These are phyloP conservation scores for Morone chrysops DNA, from an alignment of 2,113 vertebrate genomes.

Conservation along the genomic window DNA sequence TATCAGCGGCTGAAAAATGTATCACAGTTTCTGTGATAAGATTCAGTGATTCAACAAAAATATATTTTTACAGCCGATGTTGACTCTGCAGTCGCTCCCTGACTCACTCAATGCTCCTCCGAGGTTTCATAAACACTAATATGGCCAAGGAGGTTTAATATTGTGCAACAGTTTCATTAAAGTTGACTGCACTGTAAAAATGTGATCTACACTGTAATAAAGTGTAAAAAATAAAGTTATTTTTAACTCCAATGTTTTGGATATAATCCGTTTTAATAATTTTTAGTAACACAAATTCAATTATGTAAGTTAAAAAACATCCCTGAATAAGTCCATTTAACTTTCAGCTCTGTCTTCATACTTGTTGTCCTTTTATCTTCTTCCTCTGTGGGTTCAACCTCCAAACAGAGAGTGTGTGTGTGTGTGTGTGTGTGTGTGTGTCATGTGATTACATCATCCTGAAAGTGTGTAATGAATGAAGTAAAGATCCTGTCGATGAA, in stretches of 20 bases:
- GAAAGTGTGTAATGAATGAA: background rate
- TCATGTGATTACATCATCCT: background rate
- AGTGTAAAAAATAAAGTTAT: too few relatives aligned
- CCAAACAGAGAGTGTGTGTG: background rate
- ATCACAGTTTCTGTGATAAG: slow-evolving; percentile 37
- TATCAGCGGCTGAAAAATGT: slow-evolving; percentile 7
- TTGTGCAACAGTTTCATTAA: background rate
- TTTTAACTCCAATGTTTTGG: too few relatives aligned
- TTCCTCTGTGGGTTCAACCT: background rate
- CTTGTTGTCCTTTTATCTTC: background rate
- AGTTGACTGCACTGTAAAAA: background rate
- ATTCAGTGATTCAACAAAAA: slow-evolving; percentile 1
- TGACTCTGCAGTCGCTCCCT: background rate
- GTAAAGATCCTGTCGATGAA: background rate
- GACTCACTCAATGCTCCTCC: background rate
- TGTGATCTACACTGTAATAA: too few relatives aligned
- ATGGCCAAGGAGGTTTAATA: background rate
- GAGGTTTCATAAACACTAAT: background rate
- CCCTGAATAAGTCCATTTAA: too few relatives aligned
- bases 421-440: slow-evolving; percentile 3
- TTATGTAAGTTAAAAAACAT: too few relatives aligned
- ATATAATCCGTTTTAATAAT: too few relatives aligned
- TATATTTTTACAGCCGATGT: background rate
- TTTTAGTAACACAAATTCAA: too few relatives aligned
- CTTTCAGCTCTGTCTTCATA: background rate